A percentile compares a stretch with the other conserved stretches of the same genome.
Evolutionary conservation across 2,888 invertebrate genomes (phyloP).

Genomic region (Drosophila leonis): DNA sequence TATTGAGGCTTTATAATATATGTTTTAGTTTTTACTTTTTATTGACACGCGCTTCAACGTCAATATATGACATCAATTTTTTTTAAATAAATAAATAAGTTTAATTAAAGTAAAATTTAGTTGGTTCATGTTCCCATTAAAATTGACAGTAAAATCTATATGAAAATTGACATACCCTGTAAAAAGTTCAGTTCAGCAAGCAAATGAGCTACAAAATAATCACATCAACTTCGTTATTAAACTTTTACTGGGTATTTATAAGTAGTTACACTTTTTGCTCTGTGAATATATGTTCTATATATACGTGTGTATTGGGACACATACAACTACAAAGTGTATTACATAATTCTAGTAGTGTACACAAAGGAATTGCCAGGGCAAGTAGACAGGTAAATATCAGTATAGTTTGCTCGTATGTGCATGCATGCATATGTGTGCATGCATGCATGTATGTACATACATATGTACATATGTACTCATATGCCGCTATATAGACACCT

Average conservation of each 20-base stretch:
- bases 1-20: too few species aligned
- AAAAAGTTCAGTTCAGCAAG: neutral
- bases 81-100: too few species aligned
- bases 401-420: constrained; percentile 21
- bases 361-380: constrained; percentile 41
- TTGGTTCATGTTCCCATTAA: too few species aligned
- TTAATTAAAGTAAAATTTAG: too few species aligned
- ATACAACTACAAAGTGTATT: constrained; percentile 30
- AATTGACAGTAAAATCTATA: too few species aligned
- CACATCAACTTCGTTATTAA: neutral
- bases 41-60: too few species aligned
- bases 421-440: neutral
- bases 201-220: neutral
- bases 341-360: constrained; percentile 34
- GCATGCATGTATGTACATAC: too few species aligned
- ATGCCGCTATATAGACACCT: constrained; percentile 26
- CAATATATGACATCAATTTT: too few species aligned
- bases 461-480: constrained; percentile 6
- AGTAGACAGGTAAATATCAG: constrained; percentile 52
- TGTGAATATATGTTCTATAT: neutral
- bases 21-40: too few species aligned
- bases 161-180: too few species aligned
- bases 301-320: constrained; percentile 12
- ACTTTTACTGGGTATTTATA: constrained; percentile 24
- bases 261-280: neutral